Evolutionary conservation across 1,140 invertebrate genomes (phyloP), one percentile per base, ranked within the genome.

Genomic region (Drosophila suzukii): DNA sequence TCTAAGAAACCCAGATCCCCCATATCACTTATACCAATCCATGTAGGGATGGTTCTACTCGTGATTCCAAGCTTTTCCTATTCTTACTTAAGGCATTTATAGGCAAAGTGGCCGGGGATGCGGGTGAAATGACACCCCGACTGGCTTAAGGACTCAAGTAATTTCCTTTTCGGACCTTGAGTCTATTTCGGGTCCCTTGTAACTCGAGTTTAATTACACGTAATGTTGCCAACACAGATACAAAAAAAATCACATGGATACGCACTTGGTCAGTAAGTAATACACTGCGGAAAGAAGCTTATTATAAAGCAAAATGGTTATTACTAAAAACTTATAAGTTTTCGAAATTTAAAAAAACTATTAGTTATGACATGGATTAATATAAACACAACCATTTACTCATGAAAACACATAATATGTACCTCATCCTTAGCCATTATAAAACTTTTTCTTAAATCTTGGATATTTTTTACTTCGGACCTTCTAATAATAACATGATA

Each of bases 141-240:
- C 15, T 34, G 44, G 63, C 63, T 49, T 41, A 57, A 71, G 67
- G 63, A 71, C 63, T 70, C 67, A 17, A 54, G 49, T 34, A 24
- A 67, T 70, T 67, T 71, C 30, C 43, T 34, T 24, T 34, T 70
- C 44, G 67, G 65, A 58, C 67, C 67, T 71, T 71, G 67, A 58
- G 67, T 71, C 65, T 71, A 71, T 71, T 75, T 75, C 34, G 34
- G 46, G 72, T 60, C 51, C 38, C 44, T 34, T 27, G 65, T 71
- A 71, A 71, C 51, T 71, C 51, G 54, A 49, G 65, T 71, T 71
- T 71, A 71, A 71, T 71, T 71, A 71, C 67, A 71, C 66, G 63
- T 57, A 71, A 57, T 55, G 51, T 36, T n/a, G 53, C 63, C 32
- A 66, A 32, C 65, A 58, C 51, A 56, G 34, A 27, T 15, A 70